Evolutionary conservation across 2,888 invertebrate species (phyloP).

Genomic region (Scaptomyza tumidula): DNA sequence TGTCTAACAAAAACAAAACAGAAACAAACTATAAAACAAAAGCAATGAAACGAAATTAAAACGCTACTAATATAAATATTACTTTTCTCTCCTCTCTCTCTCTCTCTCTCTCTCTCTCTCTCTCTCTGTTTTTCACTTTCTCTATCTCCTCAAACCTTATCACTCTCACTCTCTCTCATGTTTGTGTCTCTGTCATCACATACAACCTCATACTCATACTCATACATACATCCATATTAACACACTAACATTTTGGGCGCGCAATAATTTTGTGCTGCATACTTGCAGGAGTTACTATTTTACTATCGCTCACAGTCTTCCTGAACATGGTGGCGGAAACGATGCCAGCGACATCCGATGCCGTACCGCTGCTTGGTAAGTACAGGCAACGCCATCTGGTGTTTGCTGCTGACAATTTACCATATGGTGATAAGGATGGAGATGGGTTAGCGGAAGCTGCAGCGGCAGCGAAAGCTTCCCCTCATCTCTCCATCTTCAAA

Average conservation of each 20-base stretch:
- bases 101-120: constrained; percentile 18
- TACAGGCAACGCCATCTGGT: constrained; percentile 41
- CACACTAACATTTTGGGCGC: not conserved
- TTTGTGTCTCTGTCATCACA: not conserved
- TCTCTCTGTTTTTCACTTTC: not conserved
- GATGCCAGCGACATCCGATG: constrained; percentile 98
- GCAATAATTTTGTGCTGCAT: constrained; percentile 49
- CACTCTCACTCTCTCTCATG: no score
- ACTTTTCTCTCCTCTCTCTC: constrained; percentile 19
- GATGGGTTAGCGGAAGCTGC: no score
- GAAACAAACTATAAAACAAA: not conserved
- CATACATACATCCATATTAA: constrained; percentile 1
- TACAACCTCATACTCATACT: constrained; percentile 6
- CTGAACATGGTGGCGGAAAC: constrained; percentile 99
- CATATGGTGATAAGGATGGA: not conserved
- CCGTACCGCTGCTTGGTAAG: constrained; percentile 93
- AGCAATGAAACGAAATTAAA: not conserved
- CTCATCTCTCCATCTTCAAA: not conserved
- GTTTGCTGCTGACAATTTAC: constrained; percentile 17
- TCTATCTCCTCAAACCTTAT: not conserved
- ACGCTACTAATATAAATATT: constrained; percentile 16
- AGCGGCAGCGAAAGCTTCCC: no score
- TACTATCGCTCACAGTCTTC: constrained; percentile 98
- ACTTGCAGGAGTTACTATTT: constrained; percentile 95
- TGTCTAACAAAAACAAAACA: not conserved